phyloP scores from a whole-genome alignment of 2,888 invertebrate species.

The Patella ulyssiponensis region DNA sequence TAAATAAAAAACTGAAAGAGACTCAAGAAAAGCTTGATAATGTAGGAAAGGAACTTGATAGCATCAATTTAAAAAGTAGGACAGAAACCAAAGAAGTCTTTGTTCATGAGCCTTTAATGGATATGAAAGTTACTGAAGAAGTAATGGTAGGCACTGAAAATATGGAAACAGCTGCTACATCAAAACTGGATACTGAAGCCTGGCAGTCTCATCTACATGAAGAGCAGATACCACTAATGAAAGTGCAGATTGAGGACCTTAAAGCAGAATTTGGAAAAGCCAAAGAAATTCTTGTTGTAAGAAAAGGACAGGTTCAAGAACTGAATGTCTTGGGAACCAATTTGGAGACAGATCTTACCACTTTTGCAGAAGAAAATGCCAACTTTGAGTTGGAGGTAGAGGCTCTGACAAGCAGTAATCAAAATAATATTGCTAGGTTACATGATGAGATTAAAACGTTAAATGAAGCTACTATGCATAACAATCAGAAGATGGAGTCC shows the following conservation, averaged over 20 bases:
- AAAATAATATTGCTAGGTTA: slow-evolving; percentile 23
- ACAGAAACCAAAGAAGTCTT: background rate
- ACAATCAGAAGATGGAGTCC: background rate
- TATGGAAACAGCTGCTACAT: background rate
- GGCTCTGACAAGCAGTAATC: slow-evolving; percentile 31
- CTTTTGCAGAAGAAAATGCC: slow-evolving; percentile 25
- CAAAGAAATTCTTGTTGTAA: too few species aligned
- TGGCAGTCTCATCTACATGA: background rate
- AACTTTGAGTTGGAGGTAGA: slow-evolving; percentile 21
- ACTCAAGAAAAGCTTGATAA: slow-evolving; percentile 11
- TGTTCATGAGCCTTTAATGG: background rate
- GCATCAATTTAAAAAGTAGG: background rate
- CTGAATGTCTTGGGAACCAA: too few species aligned
- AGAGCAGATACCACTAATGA: too few species aligned
- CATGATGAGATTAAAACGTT: background rate
- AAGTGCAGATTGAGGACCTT: too few species aligned
- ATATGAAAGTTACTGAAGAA: background rate
- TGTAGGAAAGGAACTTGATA: slow-evolving; percentile 21
- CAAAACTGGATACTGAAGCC: background rate
- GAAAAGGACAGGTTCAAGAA: too few species aligned
- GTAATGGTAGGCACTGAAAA: background rate
- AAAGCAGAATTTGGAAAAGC: too few species aligned
- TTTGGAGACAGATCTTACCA: background rate
- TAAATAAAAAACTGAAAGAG: slow-evolving; percentile 30
- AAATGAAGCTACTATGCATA: background rate